Base-by-base conservation (phyloP, 2,888 invertebrate species). In the Calliopum simillimum region DNA sequence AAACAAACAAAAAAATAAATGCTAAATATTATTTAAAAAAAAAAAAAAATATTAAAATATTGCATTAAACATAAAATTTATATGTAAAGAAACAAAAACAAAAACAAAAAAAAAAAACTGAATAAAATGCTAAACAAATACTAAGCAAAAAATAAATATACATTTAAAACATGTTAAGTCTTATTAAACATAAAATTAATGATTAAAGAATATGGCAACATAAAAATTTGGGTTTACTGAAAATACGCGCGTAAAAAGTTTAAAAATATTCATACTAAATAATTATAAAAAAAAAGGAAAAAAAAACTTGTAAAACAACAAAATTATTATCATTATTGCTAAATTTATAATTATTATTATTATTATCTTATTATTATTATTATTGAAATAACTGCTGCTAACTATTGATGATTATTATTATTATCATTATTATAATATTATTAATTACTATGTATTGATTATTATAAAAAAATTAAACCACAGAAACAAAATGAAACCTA, bases 271-370 rank as follows among this genome's bases (percentile, higher is more conserved):
- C 33, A 33, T 33, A 49, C 25, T 21, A 68, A 71, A 70, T 64
- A 71, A 69, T 72, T 69, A 74, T 76, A 74, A 78, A 75, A 75
- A 76, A 74, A 74, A 73, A 76, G 77, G 73, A 74, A 76, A 70
- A 74, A 72, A 70, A 6, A 67, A 46, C 61, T 46, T 61, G 61
- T 61, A 61, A 46, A 61, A 43, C 63, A 63, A 49, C 63, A 63
- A 59, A 68, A 59, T 68, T 59, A 25, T 67, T 67, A 59, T 68
- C 19, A 68, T 33, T 59, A 55, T 72, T 41, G 74, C 58, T 68
- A 62, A 75, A 64, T 72, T 70, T 72, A 76, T 69, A 74, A 78
- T 78, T 79, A 79, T 75, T 75, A 77, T 77, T 78, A 75, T 46
- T 63, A 63, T n/a, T 51, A 51, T 33, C 33, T 51, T 51, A n/a